A percentile compares a stretch with the other conserved stretches of the same genome.
Evolutionary conservation across 2,113 vertebrate genomes (phyloP).

Genomic region (Neoarius graeffei): DNA sequence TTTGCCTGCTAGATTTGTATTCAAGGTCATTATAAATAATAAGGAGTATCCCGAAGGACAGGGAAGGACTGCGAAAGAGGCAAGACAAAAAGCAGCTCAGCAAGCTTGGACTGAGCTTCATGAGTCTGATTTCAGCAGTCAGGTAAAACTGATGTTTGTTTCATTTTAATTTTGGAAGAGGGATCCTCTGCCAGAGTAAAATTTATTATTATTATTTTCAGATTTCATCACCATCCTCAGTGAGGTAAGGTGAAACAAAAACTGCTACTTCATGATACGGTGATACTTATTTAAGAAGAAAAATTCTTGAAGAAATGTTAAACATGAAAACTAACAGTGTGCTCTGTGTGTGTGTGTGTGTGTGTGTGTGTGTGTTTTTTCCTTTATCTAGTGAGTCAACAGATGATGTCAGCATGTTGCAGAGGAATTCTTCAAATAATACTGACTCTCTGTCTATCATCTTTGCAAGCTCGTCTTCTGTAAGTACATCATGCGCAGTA

Average conservation of each 20-base stretch:
- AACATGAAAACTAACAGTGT: neutral
- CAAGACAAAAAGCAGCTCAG: slow-evolving; percentile 64
- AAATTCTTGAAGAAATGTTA: neutral
- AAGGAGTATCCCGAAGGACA: slow-evolving; percentile 60
- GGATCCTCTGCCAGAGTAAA: slow-evolving; percentile 40
- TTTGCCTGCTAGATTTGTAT: slow-evolving; percentile 63
- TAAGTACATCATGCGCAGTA: slow-evolving; percentile 24
- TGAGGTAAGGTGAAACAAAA: slow-evolving; percentile 44
- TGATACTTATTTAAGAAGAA: neutral
- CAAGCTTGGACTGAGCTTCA: slow-evolving; percentile 56
- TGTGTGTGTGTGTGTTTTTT: slow-evolving; percentile 18
- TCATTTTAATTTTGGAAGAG: neutral
- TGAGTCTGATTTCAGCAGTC: slow-evolving; percentile 53
- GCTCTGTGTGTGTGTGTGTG: slow-evolving; percentile 3
- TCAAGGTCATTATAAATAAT: slow-evolving; percentile 56
- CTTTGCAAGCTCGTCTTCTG: slow-evolving; percentile 50
- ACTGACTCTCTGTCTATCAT: slow-evolving; percentile 25
- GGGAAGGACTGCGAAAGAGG: slow-evolving; percentile 59
- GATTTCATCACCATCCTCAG: neutral
- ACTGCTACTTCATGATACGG: neutral
- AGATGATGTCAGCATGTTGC: neutral
- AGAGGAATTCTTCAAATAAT: neutral
- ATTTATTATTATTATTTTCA: slow-evolving; percentile 33
- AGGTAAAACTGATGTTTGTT: slow-evolving; percentile 51
- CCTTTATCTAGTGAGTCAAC: slow-evolving; percentile 51